Percentiles rank a stretch among this genome's conserved stretches.
Evolutionary conservation across 2,797 vertebrate species (phyloP).

Genomic region (Phylloscopus collybita): DNA sequence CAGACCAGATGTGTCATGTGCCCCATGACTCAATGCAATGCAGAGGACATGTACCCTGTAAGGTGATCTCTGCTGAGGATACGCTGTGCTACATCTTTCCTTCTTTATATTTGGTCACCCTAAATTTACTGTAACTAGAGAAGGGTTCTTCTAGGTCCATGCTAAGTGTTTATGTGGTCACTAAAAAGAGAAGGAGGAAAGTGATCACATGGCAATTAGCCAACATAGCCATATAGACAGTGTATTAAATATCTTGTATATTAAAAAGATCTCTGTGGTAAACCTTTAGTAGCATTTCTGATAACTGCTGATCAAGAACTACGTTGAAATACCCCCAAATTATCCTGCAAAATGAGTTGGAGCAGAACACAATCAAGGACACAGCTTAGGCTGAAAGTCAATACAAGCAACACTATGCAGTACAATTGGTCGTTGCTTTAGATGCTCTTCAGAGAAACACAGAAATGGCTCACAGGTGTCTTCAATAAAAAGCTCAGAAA

Average conservation of each 20-base stretch:
- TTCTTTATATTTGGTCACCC: slow-evolving; percentile 18
- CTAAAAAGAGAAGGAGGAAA: slow-evolving; percentile 20
- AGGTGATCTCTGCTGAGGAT: neutral
- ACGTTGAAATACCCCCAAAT: slow-evolving; percentile 8
- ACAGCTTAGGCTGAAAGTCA: neutral
- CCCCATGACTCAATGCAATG: neutral
- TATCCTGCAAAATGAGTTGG: neutral
- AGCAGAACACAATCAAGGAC: slow-evolving; percentile 20
- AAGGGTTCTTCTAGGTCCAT: neutral
- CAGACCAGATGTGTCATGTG: neutral
- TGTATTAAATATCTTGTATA: slow-evolving; percentile 18
- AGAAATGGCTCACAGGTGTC: neutral
- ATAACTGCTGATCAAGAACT: slow-evolving; percentile 30
- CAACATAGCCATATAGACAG: neutral
- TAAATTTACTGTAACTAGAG: slow-evolving; percentile 51
- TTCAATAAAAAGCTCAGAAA: neutral
- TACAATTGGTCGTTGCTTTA: neutral
- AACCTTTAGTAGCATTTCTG: slow-evolving; percentile 36
- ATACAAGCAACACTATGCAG: neutral
- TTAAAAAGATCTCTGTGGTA: slow-evolving; percentile 35
- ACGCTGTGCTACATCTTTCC: neutral
- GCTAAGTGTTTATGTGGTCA: slow-evolving; percentile 3
- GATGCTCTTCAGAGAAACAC: neutral
- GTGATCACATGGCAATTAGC: slow-evolving; percentile 20
- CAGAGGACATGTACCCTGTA: neutral